Evolutionary conservation across 2,113 vertebrate genomes (phyloP).

Genomic region (Puntigrus tetrazona): DNA sequence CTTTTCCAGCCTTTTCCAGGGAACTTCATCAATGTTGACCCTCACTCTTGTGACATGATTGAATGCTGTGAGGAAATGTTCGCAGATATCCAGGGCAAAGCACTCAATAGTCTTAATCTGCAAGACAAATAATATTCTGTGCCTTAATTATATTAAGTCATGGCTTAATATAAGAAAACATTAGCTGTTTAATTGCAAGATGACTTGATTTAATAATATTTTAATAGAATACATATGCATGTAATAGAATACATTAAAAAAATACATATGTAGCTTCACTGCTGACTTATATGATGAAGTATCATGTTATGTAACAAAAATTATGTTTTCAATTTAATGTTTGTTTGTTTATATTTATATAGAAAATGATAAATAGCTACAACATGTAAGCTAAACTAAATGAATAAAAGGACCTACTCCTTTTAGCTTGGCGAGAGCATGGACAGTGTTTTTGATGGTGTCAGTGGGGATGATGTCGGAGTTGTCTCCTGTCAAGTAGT

Average conservation of each 20-base stretch:
- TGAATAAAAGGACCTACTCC: slow-evolving; percentile 77
- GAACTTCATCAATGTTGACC: slow-evolving; percentile 81
- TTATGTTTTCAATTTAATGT: not conserved
- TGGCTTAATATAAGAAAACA: not conserved
- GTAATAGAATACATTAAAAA: not conserved
- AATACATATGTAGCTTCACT: not conserved
- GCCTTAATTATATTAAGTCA: not conserved
- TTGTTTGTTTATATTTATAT: not conserved
- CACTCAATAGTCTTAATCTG: slow-evolving; percentile 84
- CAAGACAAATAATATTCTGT: slow-evolving; percentile 19
- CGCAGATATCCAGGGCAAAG: slow-evolving; percentile 84
- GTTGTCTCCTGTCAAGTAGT: slow-evolving; percentile 88
- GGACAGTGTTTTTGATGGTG: slow-evolving; percentile 94
- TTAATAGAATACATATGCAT: not conserved
- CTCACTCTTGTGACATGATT: slow-evolving; percentile 81
- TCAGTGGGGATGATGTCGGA: slow-evolving; percentile 92
- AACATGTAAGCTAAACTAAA: not conserved
- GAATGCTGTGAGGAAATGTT: slow-evolving; percentile 85
- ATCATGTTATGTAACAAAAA: not conserved
- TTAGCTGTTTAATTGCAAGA: not conserved
- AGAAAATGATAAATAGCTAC: not conserved
- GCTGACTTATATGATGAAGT: not conserved
- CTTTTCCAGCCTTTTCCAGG: slow-evolving; percentile 85
- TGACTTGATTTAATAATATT: not conserved
- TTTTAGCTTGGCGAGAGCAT: slow-evolving; percentile 87